Conservation (phyloP, 2,797 vertebrate genomes). For the Brachyrhaphis roseni region DNA sequence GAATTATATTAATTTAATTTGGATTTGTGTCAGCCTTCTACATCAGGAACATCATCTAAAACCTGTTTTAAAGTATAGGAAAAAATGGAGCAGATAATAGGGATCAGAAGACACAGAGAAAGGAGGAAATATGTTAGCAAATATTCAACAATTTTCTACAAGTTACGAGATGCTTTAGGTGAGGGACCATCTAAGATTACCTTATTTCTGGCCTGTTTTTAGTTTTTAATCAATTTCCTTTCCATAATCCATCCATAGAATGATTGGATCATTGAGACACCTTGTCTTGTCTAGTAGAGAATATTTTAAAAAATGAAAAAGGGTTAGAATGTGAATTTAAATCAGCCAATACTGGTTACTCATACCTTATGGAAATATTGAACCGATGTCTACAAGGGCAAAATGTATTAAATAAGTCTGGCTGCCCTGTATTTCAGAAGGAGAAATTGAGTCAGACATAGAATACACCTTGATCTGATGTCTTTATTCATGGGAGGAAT, state of each 20-base stretch:
- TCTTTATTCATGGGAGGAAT: constrained; percentile 76
- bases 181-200: not conserved
- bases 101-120: not conserved
- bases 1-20: no score
- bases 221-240: not conserved
- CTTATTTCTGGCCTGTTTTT: not conserved
- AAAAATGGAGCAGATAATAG: not conserved
- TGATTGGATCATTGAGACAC: not conserved
- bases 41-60: not conserved
- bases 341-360: not conserved
- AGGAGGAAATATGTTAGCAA: not conserved
- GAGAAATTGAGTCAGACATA: constrained; percentile 29
- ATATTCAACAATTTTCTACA: not conserved
- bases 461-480: constrained; percentile 56
- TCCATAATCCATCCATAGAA: not conserved
- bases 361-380: not conserved
- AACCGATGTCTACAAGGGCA: not conserved
- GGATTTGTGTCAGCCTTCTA: not conserved
- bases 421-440: not conserved
- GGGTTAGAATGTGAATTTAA: not conserved
- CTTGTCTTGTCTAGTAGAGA: not conserved
- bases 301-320: no score
- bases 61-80: not conserved
- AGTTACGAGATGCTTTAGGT: not conserved
- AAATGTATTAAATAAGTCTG: not conserved